These are phyloP conservation scores for Upupa epops DNA, from an alignment of 2,113 vertebrate species.

Conservation along the genomic window DNA sequence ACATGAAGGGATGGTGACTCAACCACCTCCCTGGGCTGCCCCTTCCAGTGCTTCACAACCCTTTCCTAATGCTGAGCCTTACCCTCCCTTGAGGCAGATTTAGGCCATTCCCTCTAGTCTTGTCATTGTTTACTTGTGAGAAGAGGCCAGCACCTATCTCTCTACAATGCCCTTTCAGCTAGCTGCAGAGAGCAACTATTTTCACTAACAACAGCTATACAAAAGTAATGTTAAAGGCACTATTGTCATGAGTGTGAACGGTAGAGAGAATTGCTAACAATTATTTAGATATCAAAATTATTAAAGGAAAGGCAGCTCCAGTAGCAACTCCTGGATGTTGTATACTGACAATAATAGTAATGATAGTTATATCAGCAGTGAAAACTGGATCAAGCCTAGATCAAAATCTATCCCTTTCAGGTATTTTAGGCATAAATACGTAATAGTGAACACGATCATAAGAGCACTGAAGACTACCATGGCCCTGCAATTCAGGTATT, in stretches of 20 bases:
- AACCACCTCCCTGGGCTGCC: no score
- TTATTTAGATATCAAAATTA: background rate
- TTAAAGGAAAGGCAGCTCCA: background rate
- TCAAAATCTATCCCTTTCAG: background rate
- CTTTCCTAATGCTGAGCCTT: no score
- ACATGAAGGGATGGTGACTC: no score
- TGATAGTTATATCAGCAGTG: background rate
- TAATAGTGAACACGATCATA: background rate
- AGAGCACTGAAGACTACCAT: background rate
- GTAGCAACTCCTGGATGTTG: background rate
- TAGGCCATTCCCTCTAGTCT: no score
- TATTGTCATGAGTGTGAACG: background rate
- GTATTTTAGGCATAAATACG: background rate
- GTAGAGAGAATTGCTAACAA: background rate
- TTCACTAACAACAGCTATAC: background rate
- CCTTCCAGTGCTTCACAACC: no score
- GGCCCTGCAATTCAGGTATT: background rate
- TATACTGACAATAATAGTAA: background rate
- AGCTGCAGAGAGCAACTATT: no score
- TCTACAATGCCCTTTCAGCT: no score
- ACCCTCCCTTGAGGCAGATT: no score
- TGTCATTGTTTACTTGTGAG: no score
- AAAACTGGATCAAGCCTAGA: background rate
- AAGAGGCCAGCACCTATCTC: no score
- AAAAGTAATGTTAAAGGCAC: background rate